phyloP scores from a whole-genome alignment of 2,888 invertebrate genomes.

The Ennomos erosarius region DNA sequence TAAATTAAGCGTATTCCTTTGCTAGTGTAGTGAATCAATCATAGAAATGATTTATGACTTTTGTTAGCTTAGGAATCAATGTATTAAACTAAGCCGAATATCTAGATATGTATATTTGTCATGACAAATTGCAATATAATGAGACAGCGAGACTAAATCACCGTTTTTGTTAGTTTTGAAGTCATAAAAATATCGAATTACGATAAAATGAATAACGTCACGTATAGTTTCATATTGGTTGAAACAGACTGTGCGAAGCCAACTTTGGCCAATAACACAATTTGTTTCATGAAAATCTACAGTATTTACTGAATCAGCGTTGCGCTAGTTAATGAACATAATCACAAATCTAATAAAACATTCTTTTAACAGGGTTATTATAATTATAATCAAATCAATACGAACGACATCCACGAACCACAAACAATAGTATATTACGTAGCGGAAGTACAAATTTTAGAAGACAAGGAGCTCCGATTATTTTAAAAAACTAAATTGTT shows the following conservation, averaged over 20 bases:
- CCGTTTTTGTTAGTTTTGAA: background rate
- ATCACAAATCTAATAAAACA: background rate
- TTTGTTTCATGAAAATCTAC: too few relatives aligned
- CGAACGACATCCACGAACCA: constrained; percentile 11
- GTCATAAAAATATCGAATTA: background rate
- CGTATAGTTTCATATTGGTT: too few relatives aligned
- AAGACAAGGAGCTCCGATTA: constrained; percentile 2
- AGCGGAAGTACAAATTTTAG: constrained; percentile 1
- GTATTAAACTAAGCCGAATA: constrained; percentile 5
- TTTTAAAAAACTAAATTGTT: background rate
- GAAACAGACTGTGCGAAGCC: too few relatives aligned
- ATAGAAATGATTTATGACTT: constrained; percentile 5
- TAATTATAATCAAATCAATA: constrained; percentile 1
- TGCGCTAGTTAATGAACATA: background rate
- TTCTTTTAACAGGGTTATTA: constrained; percentile 15
- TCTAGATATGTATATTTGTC: constrained; percentile 1
- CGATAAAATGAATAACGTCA: too few relatives aligned
- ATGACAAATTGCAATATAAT: constrained; percentile 6
- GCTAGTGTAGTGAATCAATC: constrained; percentile 2
- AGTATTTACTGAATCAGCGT: too few relatives aligned
- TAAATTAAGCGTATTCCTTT: too few relatives aligned
- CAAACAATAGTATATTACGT: constrained; percentile 6
- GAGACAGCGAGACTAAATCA: constrained; percentile 22
- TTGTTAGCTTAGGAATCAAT: constrained; percentile 10
- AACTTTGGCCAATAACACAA: too few relatives aligned